Evolutionary conservation across 2,113 vertebrate genomes (phyloP), one percentile per base, ranked within the genome.

Genomic region (Platichthys flesus): DNA sequence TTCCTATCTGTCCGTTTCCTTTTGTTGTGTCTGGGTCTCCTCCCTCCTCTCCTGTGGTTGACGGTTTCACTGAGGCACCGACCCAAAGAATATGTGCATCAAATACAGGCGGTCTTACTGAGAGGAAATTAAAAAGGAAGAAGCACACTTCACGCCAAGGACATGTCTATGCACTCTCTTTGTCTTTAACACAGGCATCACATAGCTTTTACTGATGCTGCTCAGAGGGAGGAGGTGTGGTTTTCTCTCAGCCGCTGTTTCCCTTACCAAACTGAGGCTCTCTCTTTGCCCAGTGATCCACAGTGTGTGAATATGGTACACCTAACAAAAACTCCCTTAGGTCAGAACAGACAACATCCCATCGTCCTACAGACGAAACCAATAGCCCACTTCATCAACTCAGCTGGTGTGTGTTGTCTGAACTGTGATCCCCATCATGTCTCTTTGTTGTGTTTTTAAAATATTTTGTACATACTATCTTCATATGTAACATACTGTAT

Each of bases 401-500:
- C 62, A 51, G 62, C 64, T 31, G 76, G 56, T 4, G 87, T 90
- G 59, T 70, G 74, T 82, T 54, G 81, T 91, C 75, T 86, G 83
- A 85, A 87, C 85, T 88, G 86, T 88, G 85, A 84, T 74, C 67
- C 84, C 66, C 91, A 94, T 92, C 85, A 89, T 89, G 82, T 91
- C 82, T 95, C 89, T 79, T 93, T 95, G 94, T 93, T 95, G 94
- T 95, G 79, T 85, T 92, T 91, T 82, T 83, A 86, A 68, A 42
- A 20, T 31, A 3, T 93, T 93, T 86, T 97, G 95, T 97, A 97
- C 95, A 97, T 96, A 96, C 67, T 86, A 85, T 93, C 94, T 90
- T 88, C 81, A 95, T 89, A 85, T 98, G 96, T 97, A 97, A 96
- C 95, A 97, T 96, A 93, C 47, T 97, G 87, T 90, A 94, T 94